These are phyloP conservation scores for Pterocles gutturalis DNA, from an alignment of 2,113 vertebrate genomes.

Conservation along the genomic window DNA sequence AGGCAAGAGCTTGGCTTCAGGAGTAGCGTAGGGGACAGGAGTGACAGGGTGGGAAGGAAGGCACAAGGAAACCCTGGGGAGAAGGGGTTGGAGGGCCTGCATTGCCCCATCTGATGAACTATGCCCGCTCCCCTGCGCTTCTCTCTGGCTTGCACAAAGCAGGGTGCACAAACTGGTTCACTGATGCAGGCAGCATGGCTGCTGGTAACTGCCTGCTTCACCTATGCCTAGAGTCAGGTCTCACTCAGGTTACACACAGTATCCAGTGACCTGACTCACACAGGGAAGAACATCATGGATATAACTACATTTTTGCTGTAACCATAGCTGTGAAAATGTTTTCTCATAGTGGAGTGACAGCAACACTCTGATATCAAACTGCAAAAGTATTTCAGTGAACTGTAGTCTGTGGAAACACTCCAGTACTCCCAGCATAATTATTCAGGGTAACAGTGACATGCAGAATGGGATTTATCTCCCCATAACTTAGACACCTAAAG, in stretches of 20 bases:
- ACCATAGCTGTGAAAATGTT: neutral
- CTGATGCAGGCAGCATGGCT: neutral
- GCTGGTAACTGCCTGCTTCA: neutral
- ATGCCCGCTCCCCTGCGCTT: neutral
- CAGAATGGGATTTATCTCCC: neutral
- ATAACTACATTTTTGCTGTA: neutral
- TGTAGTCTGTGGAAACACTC: neutral
- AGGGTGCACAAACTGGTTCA: accelerated
- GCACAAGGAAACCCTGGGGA: neutral
- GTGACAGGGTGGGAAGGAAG: neutral
- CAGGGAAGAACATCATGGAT: neutral
- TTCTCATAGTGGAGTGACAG: neutral
- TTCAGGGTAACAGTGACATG: accelerated
- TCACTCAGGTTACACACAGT: too few relatives aligned
- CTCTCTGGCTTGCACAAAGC: neutral
- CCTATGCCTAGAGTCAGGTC: neutral
- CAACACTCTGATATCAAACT: neutral
- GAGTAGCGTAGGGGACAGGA: neutral
- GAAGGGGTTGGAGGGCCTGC: neutral
- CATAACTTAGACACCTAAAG: neutral
- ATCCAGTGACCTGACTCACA: neutral
- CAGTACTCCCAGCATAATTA: neutral
- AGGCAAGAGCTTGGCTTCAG: neutral
- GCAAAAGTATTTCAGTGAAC: neutral
- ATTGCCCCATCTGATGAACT: neutral